Evolutionary conservation across 2,797 vertebrate genomes (phyloP), one percentile per base, ranked within the genome.

Genomic region (Spea hammondii): DNA sequence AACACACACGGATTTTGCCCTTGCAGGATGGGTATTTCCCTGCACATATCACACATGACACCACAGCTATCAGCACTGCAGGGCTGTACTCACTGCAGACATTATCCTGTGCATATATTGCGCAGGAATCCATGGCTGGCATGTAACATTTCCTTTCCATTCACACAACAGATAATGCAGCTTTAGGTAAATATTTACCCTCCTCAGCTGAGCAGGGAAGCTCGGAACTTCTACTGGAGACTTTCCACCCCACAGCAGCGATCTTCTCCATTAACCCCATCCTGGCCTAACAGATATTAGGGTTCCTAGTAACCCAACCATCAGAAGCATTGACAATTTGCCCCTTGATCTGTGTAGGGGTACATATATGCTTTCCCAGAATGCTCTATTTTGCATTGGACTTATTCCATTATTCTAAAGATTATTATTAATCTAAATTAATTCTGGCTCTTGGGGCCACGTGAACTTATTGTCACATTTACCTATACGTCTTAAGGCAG

Each of bases 181-280:
- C 9, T 14, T 4, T 50, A 77, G 80, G 76, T 75, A 79, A 65
- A 78, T 71, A 77, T 65, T 62, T 64, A 54, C 69, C 45, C 49
- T 2, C 11, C 59, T 46, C 45, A 60, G 70, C 60, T 70, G 53
- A 54, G n/a, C 59, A 6, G 14, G 14, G 10, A n/a, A 44, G 8
- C 8, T 60, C 60, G 46, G 53, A 70, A 17, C 65, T 60, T 75
- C 49, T 45, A 32, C 12, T 57, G 11, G 54, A 69, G 48, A 5
- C 6, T 17, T 5, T 4, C 6, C 32, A 32, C 5, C 62, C 65
- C 3, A 53, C 9, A 32, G 32, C 32, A 70, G 6, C 46, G 49
- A 70, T 45, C 76, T 51, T 49, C 50, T 46, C 50, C 45, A 49
- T 57, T 78, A 78, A 65, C 76, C 49, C 59, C 44, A 53, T 4